A percentile compares a stretch with the other conserved stretches of the same genome.
These are phyloP conservation scores for Nasonia giraulti DNA, from an alignment of 1,140 invertebrate genomes.

Conservation along the genomic window DNA sequence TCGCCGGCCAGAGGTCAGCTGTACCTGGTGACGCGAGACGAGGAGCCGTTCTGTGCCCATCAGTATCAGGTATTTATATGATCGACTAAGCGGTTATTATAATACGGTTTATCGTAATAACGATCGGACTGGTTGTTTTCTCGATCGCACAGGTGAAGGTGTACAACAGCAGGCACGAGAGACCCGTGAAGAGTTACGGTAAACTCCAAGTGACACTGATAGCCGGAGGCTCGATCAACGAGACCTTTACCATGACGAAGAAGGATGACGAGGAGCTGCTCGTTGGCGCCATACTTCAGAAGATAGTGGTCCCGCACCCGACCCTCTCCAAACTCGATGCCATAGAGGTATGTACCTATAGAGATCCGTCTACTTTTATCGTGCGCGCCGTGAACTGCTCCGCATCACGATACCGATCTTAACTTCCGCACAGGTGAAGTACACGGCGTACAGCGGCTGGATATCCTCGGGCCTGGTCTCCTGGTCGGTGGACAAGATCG, in stretches of 20 bases:
- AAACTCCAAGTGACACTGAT: conserved; percentile 88
- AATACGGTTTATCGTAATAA: background rate
- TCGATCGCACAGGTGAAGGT: conserved; percentile 78
- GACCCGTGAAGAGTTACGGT: conserved; percentile 83
- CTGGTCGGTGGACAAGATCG: conserved; percentile 88
- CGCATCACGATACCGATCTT: background rate
- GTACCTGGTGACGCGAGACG: conserved; percentile 90
- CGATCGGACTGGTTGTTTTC: background rate
- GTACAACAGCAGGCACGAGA: conserved; percentile 81
- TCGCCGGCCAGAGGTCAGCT: conserved; percentile 87
- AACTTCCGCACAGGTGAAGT: conserved; percentile 78
- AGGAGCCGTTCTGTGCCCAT: conserved; percentile 94
- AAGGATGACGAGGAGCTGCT: conserved; percentile 87
- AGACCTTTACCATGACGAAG: conserved; percentile 90
- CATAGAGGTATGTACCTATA: conserved; percentile 64
- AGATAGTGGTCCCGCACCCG: conserved; percentile 91
- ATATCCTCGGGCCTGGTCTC: conserved; percentile 87
- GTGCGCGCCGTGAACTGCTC: background rate
- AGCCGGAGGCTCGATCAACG: conserved; percentile 87
- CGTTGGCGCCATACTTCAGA: conserved; percentile 81
- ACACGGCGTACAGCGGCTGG: conserved; percentile 94
- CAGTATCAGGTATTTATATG: conserved; percentile 80
- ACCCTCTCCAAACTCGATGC: conserved; percentile 79
- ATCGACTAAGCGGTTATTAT: too few relatives aligned
- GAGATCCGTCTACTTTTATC: too few relatives aligned